These are phyloP conservation scores for Labeo calbasu DNA, from an alignment of 2,797 vertebrate species.

Conservation along the genomic window DNA sequence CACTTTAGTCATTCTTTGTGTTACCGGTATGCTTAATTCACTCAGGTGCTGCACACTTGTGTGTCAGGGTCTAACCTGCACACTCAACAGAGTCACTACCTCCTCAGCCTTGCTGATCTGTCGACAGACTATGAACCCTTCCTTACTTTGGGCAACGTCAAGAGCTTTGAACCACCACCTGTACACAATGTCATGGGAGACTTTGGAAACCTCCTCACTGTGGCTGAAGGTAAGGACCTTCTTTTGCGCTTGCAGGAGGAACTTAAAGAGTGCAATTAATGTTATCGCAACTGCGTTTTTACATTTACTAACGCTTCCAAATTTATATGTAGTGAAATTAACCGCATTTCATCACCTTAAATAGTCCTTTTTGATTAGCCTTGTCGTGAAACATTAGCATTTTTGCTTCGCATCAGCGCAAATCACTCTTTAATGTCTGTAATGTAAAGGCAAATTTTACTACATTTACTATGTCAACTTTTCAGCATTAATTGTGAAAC, in stretches of 20 bases:
- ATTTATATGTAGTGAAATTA: not conserved
- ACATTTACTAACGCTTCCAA: not conserved
- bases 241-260: not conserved
- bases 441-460: not conserved
- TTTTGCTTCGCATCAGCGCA: not conserved
- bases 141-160: conserved; percentile 87
- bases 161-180: conserved; percentile 82
- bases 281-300: not conserved
- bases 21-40: not conserved
- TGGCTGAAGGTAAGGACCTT: conserved; percentile 87
- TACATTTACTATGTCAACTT: not conserved
- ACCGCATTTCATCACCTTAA: not conserved
- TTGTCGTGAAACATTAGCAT: not conserved
- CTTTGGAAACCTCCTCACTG: conserved; percentile 91
- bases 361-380: not conserved
- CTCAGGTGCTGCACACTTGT: conserved; percentile 92
- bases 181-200: conserved; percentile 78
- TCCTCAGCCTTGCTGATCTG: conserved; percentile 91
- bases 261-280: no score
- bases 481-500: conserved; percentile 5
- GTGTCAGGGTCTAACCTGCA: conserved; percentile 92
- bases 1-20: not conserved
- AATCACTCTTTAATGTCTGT: not conserved
- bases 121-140: conserved; percentile 90
- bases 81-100: conserved; percentile 93